Percentiles rank a stretch among this genome's conserved stretches.
Evolutionary conservation across 1,140 invertebrate genomes (phyloP).

Genomic region (Gryllus bimaculatus): DNA sequence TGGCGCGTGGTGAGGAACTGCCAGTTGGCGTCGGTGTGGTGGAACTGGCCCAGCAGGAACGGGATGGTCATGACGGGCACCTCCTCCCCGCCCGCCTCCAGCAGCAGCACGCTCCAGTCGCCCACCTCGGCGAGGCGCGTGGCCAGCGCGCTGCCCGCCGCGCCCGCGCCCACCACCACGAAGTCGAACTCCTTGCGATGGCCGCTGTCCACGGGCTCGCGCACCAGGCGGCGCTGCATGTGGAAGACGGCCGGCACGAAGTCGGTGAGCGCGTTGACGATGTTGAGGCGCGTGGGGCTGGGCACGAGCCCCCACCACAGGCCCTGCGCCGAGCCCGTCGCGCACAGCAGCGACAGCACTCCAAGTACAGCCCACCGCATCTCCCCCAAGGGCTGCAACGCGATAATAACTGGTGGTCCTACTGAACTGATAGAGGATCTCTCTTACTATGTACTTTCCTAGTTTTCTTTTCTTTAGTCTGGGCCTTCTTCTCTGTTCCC

Average conservation of each 20-base stretch:
- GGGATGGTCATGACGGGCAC: constrained; percentile 39
- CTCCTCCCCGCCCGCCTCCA: constrained; percentile 47
- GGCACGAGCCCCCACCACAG: not conserved
- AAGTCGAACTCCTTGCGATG: constrained; percentile 39
- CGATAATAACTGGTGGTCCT: too few species aligned
- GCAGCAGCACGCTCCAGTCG: constrained; percentile 42
- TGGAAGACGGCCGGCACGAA: not conserved
- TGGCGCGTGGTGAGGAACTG: not conserved
- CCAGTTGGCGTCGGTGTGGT: constrained; percentile 25
- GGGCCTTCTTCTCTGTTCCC: too few species aligned
- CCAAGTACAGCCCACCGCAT: too few species aligned
- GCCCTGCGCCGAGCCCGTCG: too few species aligned
- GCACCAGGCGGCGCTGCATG: not conserved
- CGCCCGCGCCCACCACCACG: constrained; percentile 48
- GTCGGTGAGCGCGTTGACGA: not conserved
- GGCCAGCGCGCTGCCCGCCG: constrained; percentile 55
- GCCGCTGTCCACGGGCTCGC: not conserved
- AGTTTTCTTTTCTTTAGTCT: too few species aligned
- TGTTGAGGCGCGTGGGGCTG: not conserved
- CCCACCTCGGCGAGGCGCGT: constrained; percentile 42
- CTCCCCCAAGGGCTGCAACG: too few species aligned
- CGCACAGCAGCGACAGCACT: too few species aligned
- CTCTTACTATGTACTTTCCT: too few species aligned
- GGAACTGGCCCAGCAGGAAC: constrained; percentile 21
- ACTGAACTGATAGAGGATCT: too few species aligned